Conservation (phyloP, 2,797 vertebrate species). For the Cynodonichthys magdalenae region DNA sequence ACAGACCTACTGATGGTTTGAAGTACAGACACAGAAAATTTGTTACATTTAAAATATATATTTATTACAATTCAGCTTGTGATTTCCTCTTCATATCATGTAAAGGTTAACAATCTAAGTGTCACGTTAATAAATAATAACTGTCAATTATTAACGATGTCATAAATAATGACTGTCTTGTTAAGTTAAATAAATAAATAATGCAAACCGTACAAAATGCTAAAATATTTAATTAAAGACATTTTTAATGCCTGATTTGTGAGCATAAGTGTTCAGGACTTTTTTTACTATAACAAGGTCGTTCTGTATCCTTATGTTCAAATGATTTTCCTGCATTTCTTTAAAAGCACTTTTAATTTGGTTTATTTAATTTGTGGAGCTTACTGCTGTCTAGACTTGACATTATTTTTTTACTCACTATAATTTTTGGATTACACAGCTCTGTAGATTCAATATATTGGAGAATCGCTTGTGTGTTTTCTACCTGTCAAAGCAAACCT, state of each 20-base stretch:
- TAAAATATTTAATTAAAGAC: too few relatives aligned
- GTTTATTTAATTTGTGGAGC: background rate
- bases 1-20: constrained; percentile 2
- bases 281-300: too few relatives aligned
- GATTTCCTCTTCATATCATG: constrained; percentile 25
- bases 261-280: too few relatives aligned
- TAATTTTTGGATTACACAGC: background rate
- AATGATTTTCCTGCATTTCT: too few relatives aligned
- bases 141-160: constrained; percentile 31
- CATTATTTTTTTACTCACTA: background rate
- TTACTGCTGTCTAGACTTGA: constrained; percentile 4
- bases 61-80: constrained; percentile 11
- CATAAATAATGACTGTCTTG: constrained; percentile 17
- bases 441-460: constrained; percentile 17
- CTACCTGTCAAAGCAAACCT: constrained; percentile 25
- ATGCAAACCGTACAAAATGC: background rate
- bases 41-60: background rate
- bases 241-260: too few relatives aligned
- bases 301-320: too few relatives aligned
- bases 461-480: constrained; percentile 12
- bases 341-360: background rate
- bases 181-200: constrained; percentile 8
- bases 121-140: constrained; percentile 22
- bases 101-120: constrained; percentile 31
- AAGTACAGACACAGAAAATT: background rate